A percentile compares a stretch with the other conserved stretches of the same genome.
phyloP scores from a whole-genome alignment of 2,888 invertebrate genomes.

The Thumatha senex region DNA sequence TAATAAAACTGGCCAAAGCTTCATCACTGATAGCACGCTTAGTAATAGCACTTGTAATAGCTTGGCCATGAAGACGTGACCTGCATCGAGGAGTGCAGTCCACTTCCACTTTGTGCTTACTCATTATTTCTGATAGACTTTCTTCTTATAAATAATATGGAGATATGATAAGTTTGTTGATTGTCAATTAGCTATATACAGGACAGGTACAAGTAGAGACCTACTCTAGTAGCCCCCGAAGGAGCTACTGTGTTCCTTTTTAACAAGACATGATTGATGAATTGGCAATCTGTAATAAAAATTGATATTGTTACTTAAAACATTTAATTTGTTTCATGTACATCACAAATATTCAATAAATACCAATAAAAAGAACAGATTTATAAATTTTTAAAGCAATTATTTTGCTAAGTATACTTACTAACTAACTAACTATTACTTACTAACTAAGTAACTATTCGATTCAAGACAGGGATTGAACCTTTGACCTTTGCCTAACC shows the following conservation, averaged over 20 bases:
- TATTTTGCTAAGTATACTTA: too few relatives aligned
- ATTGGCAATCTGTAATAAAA: slow-evolving; percentile 61
- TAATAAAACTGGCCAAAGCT: slow-evolving; percentile 83
- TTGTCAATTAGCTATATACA: slow-evolving; percentile 36
- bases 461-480: too few relatives aligned
- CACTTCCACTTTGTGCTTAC: slow-evolving; percentile 63
- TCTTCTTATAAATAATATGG: slow-evolving; percentile 10
- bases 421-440: too few relatives aligned
- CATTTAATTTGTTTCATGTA: too few relatives aligned
- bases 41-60: slow-evolving; percentile 85
- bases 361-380: too few relatives aligned
- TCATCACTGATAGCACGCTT: slow-evolving; percentile 84
- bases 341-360: too few relatives aligned
- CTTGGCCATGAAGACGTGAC: slow-evolving; percentile 82
- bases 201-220: slow-evolving; percentile 55
- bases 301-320: not conserved
- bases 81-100: slow-evolving; percentile 85
- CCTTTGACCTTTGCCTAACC: too few relatives aligned
- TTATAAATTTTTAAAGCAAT: too few relatives aligned
- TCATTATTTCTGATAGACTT: slow-evolving; percentile 52
- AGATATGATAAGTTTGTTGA: slow-evolving; percentile 33
- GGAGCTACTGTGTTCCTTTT: slow-evolving; percentile 53
- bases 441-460: too few relatives aligned
- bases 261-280: slow-evolving; percentile 64
- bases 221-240: slow-evolving; percentile 56